A percentile compares a stretch with the other conserved stretches of the same genome.
These are phyloP conservation scores for Lasioglossum baleicum DNA, from an alignment of 1,140 invertebrate genomes.

Conservation along the genomic window DNA sequence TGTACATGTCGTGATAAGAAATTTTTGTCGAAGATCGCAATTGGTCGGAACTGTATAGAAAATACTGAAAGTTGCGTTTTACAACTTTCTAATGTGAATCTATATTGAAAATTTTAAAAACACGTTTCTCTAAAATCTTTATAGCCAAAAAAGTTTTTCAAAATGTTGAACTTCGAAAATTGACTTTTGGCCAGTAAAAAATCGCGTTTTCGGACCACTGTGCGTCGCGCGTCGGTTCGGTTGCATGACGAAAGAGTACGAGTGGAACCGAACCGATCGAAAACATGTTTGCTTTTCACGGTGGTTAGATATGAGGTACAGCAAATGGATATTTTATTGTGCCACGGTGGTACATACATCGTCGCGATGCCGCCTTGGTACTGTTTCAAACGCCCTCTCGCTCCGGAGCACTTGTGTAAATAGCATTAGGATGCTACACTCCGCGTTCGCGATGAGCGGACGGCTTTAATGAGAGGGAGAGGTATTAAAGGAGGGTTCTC, in stretches of 20 bases:
- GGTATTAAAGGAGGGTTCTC: conserved; percentile 61
- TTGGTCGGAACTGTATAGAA: too few species aligned
- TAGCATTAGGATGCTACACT: conserved; percentile 67
- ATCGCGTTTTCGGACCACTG: too few species aligned
- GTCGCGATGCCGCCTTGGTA: conserved; percentile 8
- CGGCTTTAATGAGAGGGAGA: conserved; percentile 63
- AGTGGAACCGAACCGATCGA: not conserved
- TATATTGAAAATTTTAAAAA: too few species aligned
- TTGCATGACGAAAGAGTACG: not conserved
- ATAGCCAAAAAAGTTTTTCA: too few species aligned
- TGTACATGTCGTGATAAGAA: too few species aligned
- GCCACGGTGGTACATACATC: not conserved
- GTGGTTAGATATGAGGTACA: not conserved
- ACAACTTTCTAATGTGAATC: too few species aligned
- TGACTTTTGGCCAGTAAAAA: too few species aligned
- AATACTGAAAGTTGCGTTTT: too few species aligned
- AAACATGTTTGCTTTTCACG: not conserved
- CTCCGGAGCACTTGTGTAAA: conserved; percentile 62
- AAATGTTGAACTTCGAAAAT: too few species aligned
- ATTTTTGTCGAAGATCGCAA: too few species aligned
- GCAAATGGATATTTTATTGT: conserved; percentile 31
- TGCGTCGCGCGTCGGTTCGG: too few species aligned
- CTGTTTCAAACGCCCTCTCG: conserved; percentile 51
- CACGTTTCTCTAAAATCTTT: too few species aligned
- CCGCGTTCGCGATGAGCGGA: conserved; percentile 42